These are phyloP conservation scores for Dorcus hopei DNA, from an alignment of 2,888 invertebrate species.

Conservation along the genomic window DNA sequence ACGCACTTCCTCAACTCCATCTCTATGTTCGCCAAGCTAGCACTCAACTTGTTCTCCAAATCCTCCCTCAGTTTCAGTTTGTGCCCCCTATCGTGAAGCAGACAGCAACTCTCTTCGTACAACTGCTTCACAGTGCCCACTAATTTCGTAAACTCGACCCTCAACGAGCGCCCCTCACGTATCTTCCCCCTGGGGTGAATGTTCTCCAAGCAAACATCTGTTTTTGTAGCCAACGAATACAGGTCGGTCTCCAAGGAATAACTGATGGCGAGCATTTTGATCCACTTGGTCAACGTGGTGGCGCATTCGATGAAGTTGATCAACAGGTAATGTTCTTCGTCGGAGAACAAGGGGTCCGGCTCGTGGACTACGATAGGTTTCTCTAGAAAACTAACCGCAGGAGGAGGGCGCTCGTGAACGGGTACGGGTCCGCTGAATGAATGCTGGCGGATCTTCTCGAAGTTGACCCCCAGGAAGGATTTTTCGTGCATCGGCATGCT, in stretches of 20 bases:
- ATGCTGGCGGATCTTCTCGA: constrained; percentile 48
- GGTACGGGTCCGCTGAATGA: constrained; percentile 47
- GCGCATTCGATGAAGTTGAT: constrained; percentile 80
- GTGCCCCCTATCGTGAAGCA: constrained; percentile 66
- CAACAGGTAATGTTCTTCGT: constrained; percentile 69
- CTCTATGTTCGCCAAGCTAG: constrained; percentile 67
- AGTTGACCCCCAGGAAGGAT: constrained; percentile 45
- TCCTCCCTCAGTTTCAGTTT: constrained; percentile 64
- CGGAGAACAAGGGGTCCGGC: constrained; percentile 51
- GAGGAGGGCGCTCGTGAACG: constrained; percentile 31
- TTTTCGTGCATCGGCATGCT: constrained; percentile 47
- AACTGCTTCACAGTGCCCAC: constrained; percentile 64
- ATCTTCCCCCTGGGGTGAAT: constrained; percentile 81
- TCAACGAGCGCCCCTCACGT: constrained; percentile 45
- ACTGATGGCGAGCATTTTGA: constrained; percentile 63
- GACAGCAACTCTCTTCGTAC: constrained; percentile 69
- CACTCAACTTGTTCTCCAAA: constrained; percentile 65
- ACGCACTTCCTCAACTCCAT: constrained; percentile 68
- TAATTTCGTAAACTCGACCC: constrained; percentile 74
- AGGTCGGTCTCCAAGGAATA: constrained; percentile 72
- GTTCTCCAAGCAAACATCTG: constrained; percentile 65
- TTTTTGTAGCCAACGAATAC: constrained; percentile 70
- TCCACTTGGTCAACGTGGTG: constrained; percentile 84
- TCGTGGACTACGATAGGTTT: constrained; percentile 25
- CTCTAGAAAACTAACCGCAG: constrained; percentile 43